Evolutionary conservation across 30 jellyfish, hydroid and myxozoan genomes (phyloP).

Genomic region (Clytia hemisphaerica): DNA sequence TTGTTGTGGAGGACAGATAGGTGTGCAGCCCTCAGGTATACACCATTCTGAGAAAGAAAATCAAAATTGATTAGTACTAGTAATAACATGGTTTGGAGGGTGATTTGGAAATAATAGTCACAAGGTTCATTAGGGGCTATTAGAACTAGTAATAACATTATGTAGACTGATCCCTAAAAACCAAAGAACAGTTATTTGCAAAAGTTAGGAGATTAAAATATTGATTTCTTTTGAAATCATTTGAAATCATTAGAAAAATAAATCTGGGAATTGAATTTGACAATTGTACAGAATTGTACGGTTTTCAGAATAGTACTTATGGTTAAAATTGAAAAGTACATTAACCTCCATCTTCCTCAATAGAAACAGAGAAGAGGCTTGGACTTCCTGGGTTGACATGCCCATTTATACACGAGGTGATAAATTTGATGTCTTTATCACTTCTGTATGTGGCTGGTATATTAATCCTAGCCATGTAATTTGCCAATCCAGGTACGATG

Average conservation of each 20-base stretch:
- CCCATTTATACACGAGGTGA: slow-evolving; percentile 61
- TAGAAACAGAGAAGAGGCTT: slow-evolving; percentile 33
- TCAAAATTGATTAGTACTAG: not conserved
- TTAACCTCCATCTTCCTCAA: too few relatives aligned
- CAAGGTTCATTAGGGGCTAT: too few relatives aligned
- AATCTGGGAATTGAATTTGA: too few relatives aligned
- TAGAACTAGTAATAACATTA: too few relatives aligned
- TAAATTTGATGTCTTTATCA: slow-evolving; percentile 38
- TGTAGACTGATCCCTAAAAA: too few relatives aligned
- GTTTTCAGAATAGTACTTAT: too few relatives aligned
- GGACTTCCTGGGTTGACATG: slow-evolving; percentile 33
- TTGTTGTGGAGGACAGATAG: slow-evolving; percentile 81
- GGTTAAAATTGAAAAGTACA: too few relatives aligned
- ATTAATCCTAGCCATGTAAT: slow-evolving; percentile 44
- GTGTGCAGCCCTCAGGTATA: slow-evolving; percentile 49
- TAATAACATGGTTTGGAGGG: too few relatives aligned
- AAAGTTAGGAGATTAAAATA: too few relatives aligned
- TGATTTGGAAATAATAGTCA: not conserved
- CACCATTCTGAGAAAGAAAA: slow-evolving; percentile 72
- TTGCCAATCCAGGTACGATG: slow-evolving; percentile 82
- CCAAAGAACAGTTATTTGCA: not conserved
- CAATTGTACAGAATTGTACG: too few relatives aligned
- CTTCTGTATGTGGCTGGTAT: slow-evolving; percentile 38
- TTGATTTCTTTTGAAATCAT: too few relatives aligned
- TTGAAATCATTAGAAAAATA: too few relatives aligned